These are phyloP conservation scores for Petromus typicus DNA, from an alignment of 2,113 vertebrate species.

Conservation along the genomic window DNA sequence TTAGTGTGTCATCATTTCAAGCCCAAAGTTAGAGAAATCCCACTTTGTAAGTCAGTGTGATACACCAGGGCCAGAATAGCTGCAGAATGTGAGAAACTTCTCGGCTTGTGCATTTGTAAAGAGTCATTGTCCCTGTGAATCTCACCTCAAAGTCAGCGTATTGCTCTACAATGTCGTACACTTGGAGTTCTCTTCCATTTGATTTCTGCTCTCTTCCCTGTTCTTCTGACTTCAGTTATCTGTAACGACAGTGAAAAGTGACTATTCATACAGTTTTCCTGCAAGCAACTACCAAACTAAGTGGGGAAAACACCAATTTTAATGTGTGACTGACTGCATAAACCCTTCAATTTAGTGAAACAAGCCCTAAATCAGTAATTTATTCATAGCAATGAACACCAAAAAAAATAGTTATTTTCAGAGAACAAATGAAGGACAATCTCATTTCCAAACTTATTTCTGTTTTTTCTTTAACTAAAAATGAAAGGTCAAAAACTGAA, in stretches of 20 bases:
- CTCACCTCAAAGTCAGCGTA: conserved; percentile 52
- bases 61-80: background rate
- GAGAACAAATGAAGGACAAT: conserved; percentile 69
- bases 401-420: conserved; percentile 77
- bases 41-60: background rate
- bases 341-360: conserved; percentile 65
- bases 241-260: conserved; percentile 70
- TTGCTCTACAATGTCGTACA: background rate
- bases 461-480: conserved; percentile 18
- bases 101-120: background rate
- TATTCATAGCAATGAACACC: conserved; percentile 65
- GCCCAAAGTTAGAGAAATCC: conserved; percentile 36
- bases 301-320: conserved; percentile 23
- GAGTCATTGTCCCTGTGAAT: conserved; percentile 17
- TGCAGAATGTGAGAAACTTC: conserved; percentile 19
- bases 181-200: conserved; percentile 27
- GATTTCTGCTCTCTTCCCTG: conserved; percentile 29
- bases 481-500: conserved; percentile 64
- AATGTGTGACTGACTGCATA: conserved; percentile 57
- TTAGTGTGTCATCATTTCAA: background rate
- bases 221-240: conserved; percentile 61
- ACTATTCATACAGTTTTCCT: conserved; percentile 59
- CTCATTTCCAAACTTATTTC: conserved; percentile 61
- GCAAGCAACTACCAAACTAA: conserved; percentile 35
- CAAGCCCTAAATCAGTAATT: conserved; percentile 68